Evolutionary conservation across 2,888 invertebrate species (phyloP), one percentile per base, ranked within the genome.

Genomic region (Tenodera sinensis): DNA sequence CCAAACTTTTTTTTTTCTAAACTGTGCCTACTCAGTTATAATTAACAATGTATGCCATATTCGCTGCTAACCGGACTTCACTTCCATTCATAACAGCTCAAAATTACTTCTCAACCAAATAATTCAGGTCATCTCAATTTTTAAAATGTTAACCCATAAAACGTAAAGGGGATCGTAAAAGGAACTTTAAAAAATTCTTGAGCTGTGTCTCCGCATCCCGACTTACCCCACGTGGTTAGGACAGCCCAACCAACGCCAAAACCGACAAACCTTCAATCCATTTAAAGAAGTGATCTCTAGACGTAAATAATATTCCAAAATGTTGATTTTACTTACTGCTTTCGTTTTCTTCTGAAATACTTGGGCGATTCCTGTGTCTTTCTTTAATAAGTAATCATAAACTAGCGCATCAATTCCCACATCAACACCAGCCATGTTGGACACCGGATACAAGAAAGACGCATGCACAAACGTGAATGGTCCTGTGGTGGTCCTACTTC

Each of bases 291-390:
- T 2, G 20, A 15, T 20, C 4, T 71, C 4, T 20, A 71, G 0
- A 4, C 0, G 2, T 20, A 20, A 20, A 71, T 20, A 71, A 25
- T 71, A 71, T 71, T 25, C 1, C 6, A 20, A 71, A 71, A 71
- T 6, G 14, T 71, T 15, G 25, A 0, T 2, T 20, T 85, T 90
- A 95, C 97, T 96, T 94, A 97, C 97, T 94, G 96, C 95, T 92
- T 97, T 97, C 1, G 95, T 95, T 93, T 96, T 96, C 92, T 95
- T 95, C 92, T 96, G 95, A 92, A 96, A 97, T 87, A 96, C 94
- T 91, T 95, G 94, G 0, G 97, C 97, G 54, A 97, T 92, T 9
- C 95, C 93, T 92, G 95, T 95, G 92, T 97, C 96, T 91, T 95
- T 94, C 91, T 94, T 95, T 90, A 93, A 92, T 89, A 97, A 93